These are phyloP conservation scores for Doryteuthis pealeii DNA, from an alignment of 1,140 invertebrate species.

Conservation along the genomic window DNA sequence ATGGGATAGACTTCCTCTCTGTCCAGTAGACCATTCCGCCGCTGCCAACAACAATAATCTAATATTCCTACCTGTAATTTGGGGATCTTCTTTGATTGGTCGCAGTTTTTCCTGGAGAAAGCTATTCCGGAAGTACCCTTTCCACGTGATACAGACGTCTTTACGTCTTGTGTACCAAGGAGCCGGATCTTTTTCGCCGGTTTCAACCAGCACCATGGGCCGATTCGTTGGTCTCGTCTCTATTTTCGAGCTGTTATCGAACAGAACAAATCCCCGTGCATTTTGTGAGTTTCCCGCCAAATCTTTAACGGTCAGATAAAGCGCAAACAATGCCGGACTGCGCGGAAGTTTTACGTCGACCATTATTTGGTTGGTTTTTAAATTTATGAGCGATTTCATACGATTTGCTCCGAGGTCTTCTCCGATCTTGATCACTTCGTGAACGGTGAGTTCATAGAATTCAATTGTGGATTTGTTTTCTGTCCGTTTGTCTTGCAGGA, in stretches of 20 bases:
- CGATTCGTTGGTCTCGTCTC: neutral
- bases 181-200: constrained; percentile 10
- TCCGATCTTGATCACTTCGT: neutral
- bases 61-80: neutral
- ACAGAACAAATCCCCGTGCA: constrained; percentile 32
- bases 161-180: constrained; percentile 32
- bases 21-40: neutral
- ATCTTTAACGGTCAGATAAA: neutral
- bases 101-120: neutral
- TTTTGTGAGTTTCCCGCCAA: constrained; percentile 28
- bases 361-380: neutral
- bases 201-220: constrained; percentile 19
- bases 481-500: neutral
- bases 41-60: neutral
- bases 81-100: neutral
- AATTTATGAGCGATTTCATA: neutral
- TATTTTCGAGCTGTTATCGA: constrained; percentile 31
- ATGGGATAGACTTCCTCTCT: no score
- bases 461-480: neutral
- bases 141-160: constrained; percentile 27
- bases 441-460: neutral
- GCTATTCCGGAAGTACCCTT: constrained; percentile 26
- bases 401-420: neutral
- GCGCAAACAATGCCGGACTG: neutral
- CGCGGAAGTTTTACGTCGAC: neutral